These are phyloP conservation scores for Pelvicachromis taeniatus DNA, from an alignment of 2,113 vertebrate genomes.

Conservation along the genomic window DNA sequence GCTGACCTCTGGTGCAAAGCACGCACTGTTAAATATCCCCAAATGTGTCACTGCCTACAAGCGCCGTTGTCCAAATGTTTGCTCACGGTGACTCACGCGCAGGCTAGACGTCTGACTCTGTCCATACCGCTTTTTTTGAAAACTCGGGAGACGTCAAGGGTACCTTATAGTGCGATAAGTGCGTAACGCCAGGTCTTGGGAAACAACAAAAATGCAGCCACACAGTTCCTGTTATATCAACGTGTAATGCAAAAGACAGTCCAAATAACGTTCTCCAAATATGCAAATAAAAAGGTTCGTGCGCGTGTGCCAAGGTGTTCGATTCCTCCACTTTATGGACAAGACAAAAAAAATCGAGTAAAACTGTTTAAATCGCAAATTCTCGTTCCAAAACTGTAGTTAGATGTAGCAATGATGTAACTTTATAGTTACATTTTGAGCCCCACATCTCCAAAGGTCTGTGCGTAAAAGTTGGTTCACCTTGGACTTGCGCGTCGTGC, in stretches of 20 bases:
- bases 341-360: neutral
- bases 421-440: neutral
- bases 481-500: slow-evolving; percentile 18
- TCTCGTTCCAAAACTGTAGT: neutral
- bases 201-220: neutral
- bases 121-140: slow-evolving; percentile 6
- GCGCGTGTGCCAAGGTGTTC: neutral
- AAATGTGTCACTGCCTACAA: slow-evolving; percentile 29
- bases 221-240: neutral
- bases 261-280: neutral
- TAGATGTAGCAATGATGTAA: neutral
- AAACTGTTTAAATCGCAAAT: neutral
- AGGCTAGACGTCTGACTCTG: slow-evolving; percentile 45
- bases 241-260: neutral
- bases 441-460: slow-evolving; percentile 17
- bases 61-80: slow-evolving; percentile 30
- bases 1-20: neutral
- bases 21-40: slow-evolving; percentile 29
- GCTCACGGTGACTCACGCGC: slow-evolving; percentile 54
- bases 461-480: slow-evolving; percentile 57
- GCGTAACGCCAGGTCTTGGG: neutral
- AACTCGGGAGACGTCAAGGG: slow-evolving; percentile 16
- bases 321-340: neutral
- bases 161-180: slow-evolving; percentile 11
- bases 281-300: neutral